Conservation (phyloP, 2,797 vertebrate genomes). For the Prunella strophiata region DNA sequence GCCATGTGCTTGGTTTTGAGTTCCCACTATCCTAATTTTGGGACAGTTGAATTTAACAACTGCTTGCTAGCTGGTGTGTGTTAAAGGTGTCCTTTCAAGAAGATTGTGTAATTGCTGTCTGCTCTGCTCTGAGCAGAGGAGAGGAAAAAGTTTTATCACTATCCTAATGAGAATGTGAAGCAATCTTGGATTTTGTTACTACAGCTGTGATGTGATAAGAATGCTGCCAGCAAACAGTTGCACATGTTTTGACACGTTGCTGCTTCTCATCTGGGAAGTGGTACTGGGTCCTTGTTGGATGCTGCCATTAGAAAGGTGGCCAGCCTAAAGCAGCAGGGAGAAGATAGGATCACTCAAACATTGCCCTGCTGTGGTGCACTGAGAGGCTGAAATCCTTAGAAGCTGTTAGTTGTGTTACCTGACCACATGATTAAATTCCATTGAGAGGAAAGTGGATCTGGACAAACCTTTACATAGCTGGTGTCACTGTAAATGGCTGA, state of each 20-base stretch:
- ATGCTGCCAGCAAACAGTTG: not conserved
- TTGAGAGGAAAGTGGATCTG: not conserved
- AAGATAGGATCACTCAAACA: not conserved
- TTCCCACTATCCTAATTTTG: not conserved
- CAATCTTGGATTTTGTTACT: not conserved
- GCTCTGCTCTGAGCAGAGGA: not conserved
- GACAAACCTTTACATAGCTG: not conserved
- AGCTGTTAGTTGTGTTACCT: not conserved
- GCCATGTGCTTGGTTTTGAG: not conserved
- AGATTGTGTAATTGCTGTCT: not conserved
- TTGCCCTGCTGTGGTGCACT: not conserved
- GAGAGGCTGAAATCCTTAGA: not conserved
- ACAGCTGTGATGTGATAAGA: not conserved
- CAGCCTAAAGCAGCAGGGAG: not conserved
- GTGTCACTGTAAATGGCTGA: not conserved
- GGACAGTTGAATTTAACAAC: not conserved
- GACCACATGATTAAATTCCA: not conserved
- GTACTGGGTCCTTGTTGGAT: not conserved
- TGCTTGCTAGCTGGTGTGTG: not conserved
- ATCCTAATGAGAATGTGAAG: not conserved
- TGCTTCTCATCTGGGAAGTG: not conserved
- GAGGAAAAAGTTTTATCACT: not conserved
- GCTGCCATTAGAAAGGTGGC: not conserved
- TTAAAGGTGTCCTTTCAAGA: not conserved
- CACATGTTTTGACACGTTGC: not conserved